These are phyloP conservation scores for Pycnonotus jocosus DNA, from an alignment of 2,113 vertebrate genomes.

Conservation along the genomic window DNA sequence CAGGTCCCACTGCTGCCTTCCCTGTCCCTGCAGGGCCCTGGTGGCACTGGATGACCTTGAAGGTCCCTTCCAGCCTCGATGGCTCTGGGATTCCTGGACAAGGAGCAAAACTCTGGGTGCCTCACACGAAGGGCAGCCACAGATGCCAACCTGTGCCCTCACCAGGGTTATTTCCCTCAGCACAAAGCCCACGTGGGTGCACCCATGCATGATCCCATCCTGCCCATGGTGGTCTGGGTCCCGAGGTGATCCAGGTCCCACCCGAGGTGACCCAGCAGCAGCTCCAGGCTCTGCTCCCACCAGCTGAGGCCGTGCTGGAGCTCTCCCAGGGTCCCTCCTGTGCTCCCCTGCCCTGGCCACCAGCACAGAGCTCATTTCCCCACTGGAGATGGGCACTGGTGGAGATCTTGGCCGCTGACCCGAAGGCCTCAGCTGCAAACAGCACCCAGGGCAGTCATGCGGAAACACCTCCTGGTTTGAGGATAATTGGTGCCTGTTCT, in stretches of 20 bases:
- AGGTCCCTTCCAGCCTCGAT: not conserved
- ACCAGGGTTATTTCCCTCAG: not conserved
- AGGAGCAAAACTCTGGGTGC: not conserved
- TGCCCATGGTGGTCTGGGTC: rapidly evolving
- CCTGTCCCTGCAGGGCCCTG: not conserved
- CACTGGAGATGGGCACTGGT: rapidly evolving
- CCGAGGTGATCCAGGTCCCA: rapidly evolving
- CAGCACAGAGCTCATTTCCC: not conserved
- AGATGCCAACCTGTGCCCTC: not conserved
- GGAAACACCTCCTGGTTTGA: not conserved
- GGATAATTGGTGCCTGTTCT: not conserved
- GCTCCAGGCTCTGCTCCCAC: not conserved
- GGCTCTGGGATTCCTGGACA: not conserved
- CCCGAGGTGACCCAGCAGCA: rapidly evolving
- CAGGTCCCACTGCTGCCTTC: not conserved
- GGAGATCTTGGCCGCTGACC: not conserved
- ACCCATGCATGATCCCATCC: rapidly evolving
- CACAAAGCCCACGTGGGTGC: rapidly evolving
- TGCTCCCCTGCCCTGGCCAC: not conserved
- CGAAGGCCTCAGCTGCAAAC: not conserved
- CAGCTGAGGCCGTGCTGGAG: rapidly evolving
- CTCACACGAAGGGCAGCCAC: not conserved
- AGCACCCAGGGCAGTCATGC: not conserved
- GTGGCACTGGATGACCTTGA: not conserved
- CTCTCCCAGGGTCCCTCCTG: not conserved